These are phyloP conservation scores for Orchestia grillus DNA, from an alignment of 1,140 invertebrate species.

Conservation along the genomic window DNA sequence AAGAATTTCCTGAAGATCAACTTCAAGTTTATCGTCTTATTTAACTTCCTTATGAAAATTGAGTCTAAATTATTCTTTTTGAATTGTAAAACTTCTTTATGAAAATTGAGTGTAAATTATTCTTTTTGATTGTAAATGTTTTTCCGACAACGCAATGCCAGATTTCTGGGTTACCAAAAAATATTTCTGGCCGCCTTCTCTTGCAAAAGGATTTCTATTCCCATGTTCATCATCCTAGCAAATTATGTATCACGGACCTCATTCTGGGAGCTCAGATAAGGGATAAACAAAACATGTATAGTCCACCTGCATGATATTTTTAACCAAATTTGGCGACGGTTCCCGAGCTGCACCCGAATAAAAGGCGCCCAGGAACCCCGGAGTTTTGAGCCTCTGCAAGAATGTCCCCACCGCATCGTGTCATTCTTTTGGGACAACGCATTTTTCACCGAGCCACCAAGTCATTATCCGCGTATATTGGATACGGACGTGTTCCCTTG, in stretches of 20 bases:
- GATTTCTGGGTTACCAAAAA: not conserved
- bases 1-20: no score
- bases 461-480: slow-evolving; percentile 23
- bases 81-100: not conserved
- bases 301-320: not conserved
- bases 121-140: not conserved
- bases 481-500: not conserved
- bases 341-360: not conserved
- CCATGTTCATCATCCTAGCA: not conserved
- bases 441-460: not conserved
- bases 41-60: no score
- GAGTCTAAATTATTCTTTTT: no score
- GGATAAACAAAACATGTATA: not conserved
- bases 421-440: not conserved
- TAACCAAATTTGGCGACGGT: not conserved
- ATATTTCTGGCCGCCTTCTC: not conserved
- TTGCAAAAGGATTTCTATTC: not conserved
- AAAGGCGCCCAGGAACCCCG: not conserved
- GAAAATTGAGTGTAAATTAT: no score
- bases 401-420: not conserved
- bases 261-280: not conserved
- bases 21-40: no score
- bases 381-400: not conserved
- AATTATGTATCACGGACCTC: not conserved
- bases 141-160: not conserved